phyloP scores from a whole-genome alignment of 2,888 invertebrate species.

The Boloria selene region DNA sequence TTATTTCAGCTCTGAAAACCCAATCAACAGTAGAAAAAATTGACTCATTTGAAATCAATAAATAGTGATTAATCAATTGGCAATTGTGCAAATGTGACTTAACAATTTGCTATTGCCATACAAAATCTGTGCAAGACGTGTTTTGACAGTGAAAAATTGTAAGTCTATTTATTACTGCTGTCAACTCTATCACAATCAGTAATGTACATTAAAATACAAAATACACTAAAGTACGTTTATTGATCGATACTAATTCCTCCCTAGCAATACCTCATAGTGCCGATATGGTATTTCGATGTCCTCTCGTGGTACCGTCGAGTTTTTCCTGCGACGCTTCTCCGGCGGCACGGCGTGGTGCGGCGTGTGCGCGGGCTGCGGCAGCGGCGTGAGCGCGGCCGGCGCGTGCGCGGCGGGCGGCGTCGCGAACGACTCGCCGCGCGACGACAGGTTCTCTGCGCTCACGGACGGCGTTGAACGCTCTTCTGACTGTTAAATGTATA shows the following conservation, averaged over 20 bases:
- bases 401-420: slow-evolving; percentile 70
- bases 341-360: slow-evolving; percentile 59
- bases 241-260: too few relatives aligned
- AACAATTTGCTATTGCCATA: too few relatives aligned
- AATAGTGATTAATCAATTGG: too few relatives aligned
- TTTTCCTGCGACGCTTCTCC: slow-evolving; percentile 65
- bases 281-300: slow-evolving; percentile 68
- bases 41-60: too few relatives aligned
- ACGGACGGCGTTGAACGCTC: slow-evolving; percentile 76
- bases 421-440: slow-evolving; percentile 70
- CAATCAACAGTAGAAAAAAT: too few relatives aligned
- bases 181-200: background rate
- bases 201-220: too few relatives aligned
- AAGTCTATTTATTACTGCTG: background rate
- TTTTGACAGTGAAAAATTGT: too few relatives aligned
- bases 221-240: too few relatives aligned
- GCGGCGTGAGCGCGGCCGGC: slow-evolving; percentile 56
- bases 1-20: too few relatives aligned
- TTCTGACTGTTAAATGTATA: slow-evolving; percentile 59
- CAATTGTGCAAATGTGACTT: too few relatives aligned
- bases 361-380: slow-evolving; percentile 49
- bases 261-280: slow-evolving; percentile 65
- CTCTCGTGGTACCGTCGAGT: slow-evolving; percentile 68
- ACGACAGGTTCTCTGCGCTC: slow-evolving; percentile 74
- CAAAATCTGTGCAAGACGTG: too few relatives aligned